phyloP scores from a whole-genome alignment of 2,113 vertebrate genomes.

The Hipposideros armiger region DNA sequence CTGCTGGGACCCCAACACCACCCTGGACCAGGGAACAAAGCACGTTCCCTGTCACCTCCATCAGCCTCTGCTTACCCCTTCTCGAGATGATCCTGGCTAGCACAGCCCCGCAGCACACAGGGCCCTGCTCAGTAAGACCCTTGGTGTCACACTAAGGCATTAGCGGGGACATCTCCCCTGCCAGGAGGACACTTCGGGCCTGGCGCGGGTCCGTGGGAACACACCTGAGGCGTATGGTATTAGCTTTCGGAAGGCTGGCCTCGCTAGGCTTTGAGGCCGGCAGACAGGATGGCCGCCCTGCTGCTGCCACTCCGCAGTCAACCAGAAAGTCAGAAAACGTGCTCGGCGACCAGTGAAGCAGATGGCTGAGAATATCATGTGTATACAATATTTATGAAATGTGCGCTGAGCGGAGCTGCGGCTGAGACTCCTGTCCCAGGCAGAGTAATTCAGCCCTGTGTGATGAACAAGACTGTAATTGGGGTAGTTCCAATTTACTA shows the following conservation, averaged over 20 bases:
- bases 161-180: rapidly evolving
- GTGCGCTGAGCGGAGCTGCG: conserved; percentile 17
- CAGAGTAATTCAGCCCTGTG: conserved; percentile 62
- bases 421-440: conserved; percentile 64
- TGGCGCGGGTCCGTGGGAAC: rapidly evolving
- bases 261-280: not conserved
- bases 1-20: rapidly evolving
- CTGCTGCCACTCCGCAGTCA: conserved; percentile 53
- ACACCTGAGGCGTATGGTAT: rapidly evolving
- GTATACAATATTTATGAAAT: conserved; percentile 77
- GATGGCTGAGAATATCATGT: conserved; percentile 53
- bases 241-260: not conserved
- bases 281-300: not conserved
- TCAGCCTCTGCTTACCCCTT: not conserved
- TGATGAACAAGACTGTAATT: conserved; percentile 66
- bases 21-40: not conserved
- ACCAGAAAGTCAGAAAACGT: conserved; percentile 68
- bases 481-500: conserved; percentile 80
- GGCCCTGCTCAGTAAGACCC: not conserved
- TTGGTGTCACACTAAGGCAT: not conserved
- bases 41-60: not conserved
- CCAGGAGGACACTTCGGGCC: rapidly evolving
- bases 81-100: not conserved
- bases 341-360: conserved; percentile 55
- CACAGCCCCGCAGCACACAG: not conserved